Percentiles rank a stretch among this genome's conserved stretches.
phyloP scores from a whole-genome alignment of 92 coral and sea anemone genomes.

The Phymanthus crucifer region DNA sequence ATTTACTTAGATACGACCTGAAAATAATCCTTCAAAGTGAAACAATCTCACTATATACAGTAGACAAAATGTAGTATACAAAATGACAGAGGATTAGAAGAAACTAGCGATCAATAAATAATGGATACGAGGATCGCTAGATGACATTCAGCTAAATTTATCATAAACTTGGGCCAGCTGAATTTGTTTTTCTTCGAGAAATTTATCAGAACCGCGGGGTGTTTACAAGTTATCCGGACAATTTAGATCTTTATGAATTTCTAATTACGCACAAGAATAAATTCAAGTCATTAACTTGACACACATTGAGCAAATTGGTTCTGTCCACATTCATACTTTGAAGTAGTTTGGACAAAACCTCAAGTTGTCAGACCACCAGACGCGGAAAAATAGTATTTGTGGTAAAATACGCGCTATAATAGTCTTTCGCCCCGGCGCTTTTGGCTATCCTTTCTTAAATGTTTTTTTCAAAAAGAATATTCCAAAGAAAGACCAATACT shows the following conservation, averaged over 20 bases:
- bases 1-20: neutral
- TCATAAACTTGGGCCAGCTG: neutral
- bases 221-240: conserved; percentile 22
- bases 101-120: neutral
- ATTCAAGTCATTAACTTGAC: conserved; percentile 21
- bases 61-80: neutral
- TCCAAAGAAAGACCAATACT: neutral
- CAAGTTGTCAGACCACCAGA: neutral
- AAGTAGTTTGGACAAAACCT: neutral
- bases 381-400: neutral
- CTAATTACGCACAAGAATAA: conserved; percentile 11
- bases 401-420: neutral
- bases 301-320: conserved; percentile 11
- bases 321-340: neutral
- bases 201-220: conserved; percentile 4
- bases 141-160: neutral
- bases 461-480: neutral
- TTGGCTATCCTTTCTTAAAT: neutral
- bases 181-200: neutral
- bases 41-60: neutral
- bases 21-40: neutral
- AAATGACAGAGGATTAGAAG: neutral
- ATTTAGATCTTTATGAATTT: conserved; percentile 24
- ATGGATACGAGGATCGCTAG: neutral
- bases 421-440: no score